These are phyloP conservation scores for Phacellophora camtschatica DNA, from an alignment of 30 jellyfish, hydroid and myxozoan genomes.

Conservation along the genomic window DNA sequence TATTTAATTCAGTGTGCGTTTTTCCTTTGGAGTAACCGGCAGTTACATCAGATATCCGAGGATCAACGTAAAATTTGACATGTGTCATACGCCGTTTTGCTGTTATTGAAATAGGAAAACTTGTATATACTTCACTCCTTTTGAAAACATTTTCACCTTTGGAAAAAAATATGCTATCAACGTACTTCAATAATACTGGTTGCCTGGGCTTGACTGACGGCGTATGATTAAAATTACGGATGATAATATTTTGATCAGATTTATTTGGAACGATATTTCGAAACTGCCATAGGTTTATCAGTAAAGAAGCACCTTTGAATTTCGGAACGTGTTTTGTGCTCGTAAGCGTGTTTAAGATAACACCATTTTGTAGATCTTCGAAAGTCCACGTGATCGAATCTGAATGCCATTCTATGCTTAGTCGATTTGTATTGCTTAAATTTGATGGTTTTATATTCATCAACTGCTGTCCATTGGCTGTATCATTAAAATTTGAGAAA, in stretches of 20 bases:
- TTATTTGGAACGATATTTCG: constrained; percentile 6
- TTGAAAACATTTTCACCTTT: neutral
- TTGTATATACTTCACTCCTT: neutral
- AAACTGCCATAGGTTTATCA: constrained; percentile 50
- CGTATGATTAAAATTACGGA: constrained; percentile 13
- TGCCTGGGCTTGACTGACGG: neutral
- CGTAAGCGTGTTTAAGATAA: neutral
- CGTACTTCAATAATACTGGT: neutral
- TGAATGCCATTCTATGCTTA: constrained; percentile 27
- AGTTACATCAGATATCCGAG: neutral
- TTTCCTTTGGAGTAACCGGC: neutral
- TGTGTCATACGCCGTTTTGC: constrained; percentile 28
- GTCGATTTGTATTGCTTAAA: neutral
- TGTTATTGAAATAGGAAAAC: neutral
- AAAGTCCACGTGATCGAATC: constrained; percentile 10
- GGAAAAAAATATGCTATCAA: neutral
- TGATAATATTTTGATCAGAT: neutral
- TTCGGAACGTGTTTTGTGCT: neutral
- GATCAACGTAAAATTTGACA: neutral
- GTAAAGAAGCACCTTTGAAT: constrained; percentile 26
- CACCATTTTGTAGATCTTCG: neutral
- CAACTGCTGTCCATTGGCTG: neutral
- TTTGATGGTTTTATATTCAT: constrained; percentile 19
- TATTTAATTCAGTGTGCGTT: neutral
- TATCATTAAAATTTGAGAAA: constrained; percentile 25